Base-by-base conservation (phyloP, 2,888 invertebrate species). In the Drosophila fungiperda region DNA sequence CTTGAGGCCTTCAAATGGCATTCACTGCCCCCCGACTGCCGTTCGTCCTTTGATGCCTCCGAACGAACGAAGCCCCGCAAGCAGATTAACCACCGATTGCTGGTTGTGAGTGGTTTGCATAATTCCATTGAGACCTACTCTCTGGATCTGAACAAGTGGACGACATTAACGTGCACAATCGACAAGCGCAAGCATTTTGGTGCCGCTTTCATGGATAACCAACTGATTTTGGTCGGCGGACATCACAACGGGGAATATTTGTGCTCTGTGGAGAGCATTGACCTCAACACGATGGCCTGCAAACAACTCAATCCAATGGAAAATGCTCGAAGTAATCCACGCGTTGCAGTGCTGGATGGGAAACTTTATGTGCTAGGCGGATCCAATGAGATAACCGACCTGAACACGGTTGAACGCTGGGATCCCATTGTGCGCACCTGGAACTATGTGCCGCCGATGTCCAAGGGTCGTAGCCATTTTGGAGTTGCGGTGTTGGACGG, bases 1-100 rank as follows among this genome's bases (percentile, higher is more conserved):
- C 97, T 98, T 96, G 98, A 98, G 93, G 98, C 98, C 15, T 95
- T 98, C 77, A 98, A 98, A 90, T 98, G 98, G 95, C 98, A 98
- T 92, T 94, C 98, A 36, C 93, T 98, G 75, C 98, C 98, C 0
- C 1, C 1, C 45, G 98, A 98, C 91, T 94, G 98, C 55, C 94
- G 98, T 52, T 94, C 96, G 9, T 94, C 96, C 75, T 94, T 97
- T 83, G 95, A 96, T 20, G 7, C 7, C 85, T 96, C 96, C 23
- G 95, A 96, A 73, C 95, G 98, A 75, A 98, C 98, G 0, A 95
- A 96, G 79, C 98, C 98, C 0, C 94, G 99, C 61, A 98, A 98
- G 91, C 97, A 98, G 0, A 98, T 98, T 2, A 26, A 26, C 26
- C 26, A 5, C 3, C 95, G 96, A 61, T 94, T 98, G 76, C 94